Evolutionary conservation across 2,888 invertebrate genomes (phyloP).

Genomic region (Stenotaenia linearis): DNA sequence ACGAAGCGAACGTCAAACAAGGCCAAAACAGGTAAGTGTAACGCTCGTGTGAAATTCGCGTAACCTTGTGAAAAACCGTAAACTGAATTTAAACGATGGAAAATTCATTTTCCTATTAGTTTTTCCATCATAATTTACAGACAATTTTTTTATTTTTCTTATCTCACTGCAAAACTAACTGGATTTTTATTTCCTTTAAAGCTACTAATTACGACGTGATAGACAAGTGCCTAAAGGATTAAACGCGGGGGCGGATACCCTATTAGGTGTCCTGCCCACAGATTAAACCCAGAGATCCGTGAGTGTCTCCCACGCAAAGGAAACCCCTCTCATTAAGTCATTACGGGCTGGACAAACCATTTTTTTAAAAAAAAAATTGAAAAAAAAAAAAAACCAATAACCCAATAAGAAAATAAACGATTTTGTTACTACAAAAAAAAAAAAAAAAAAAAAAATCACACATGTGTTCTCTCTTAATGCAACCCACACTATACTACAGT

Average conservation of each 20-base stretch:
- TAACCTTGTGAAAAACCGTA: not conserved
- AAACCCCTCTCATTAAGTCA: not conserved
- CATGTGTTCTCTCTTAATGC: not conserved
- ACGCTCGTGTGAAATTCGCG: not conserved
- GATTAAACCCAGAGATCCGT: not conserved
- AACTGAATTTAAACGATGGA: not conserved
- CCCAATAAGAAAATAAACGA: not conserved
- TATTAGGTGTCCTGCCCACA: not conserved
- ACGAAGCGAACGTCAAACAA: not conserved
- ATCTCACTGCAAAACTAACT: no score
- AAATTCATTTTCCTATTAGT: not conserved
- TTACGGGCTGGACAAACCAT: not conserved
- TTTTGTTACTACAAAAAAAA: not conserved
- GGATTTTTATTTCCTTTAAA: not conserved
- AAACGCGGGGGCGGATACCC: not conserved
- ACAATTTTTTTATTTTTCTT: not conserved
- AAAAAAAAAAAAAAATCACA: not conserved
- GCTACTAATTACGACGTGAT: not conserved
- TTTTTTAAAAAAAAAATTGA: not conserved
- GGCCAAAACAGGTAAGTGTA: slow-evolving; percentile 17
- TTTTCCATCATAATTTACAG: not conserved
- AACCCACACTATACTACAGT: not conserved
- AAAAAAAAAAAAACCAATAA: not conserved
- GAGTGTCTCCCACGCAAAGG: not conserved
- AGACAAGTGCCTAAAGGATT: not conserved